Conservation (phyloP, 2,113 vertebrate species). For the Cathartes aura region DNA sequence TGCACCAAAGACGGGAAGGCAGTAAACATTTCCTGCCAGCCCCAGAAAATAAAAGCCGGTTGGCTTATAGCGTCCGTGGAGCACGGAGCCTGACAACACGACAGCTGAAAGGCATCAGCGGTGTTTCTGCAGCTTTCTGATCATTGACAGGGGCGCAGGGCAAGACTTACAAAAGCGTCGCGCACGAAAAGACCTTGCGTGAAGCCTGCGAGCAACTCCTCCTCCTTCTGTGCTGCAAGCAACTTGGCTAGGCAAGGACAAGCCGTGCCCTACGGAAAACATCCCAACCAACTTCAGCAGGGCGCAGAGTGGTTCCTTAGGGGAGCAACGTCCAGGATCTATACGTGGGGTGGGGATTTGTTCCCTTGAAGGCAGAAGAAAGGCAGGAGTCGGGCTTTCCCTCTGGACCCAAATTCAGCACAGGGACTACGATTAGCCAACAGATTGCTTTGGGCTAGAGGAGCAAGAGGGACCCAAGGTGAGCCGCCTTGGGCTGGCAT, state of each 20-base stretch:
- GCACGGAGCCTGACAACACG: not conserved
- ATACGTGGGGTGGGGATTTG: fast-evolving
- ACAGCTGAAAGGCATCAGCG: not conserved
- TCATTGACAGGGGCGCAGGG: not conserved
- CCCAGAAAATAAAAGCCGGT: not conserved
- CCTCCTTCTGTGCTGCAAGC: not conserved
- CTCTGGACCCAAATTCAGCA: not conserved
- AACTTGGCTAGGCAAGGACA: not conserved
- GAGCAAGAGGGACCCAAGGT: not conserved
- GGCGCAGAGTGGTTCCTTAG: fast-evolving
- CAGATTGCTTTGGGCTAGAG: not conserved
- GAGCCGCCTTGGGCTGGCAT: not conserved
- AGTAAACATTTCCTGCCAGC: not conserved
- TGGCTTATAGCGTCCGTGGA: not conserved
- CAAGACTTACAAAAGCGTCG: no score
- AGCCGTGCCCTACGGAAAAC: not conserved
- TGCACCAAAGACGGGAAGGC: not conserved
- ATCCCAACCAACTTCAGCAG: not conserved
- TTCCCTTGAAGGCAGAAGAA: not conserved
- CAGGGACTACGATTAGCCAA: not conserved
- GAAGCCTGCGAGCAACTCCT: not conserved
- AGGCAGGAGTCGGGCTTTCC: not conserved
- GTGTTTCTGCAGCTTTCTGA: not conserved
- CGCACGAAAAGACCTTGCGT: not conserved
- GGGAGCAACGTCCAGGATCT: not conserved